Evolutionary conservation across 1,140 invertebrate species (phyloP), one percentile per base, ranked within the genome.

Genomic region (Ladona fulva): DNA sequence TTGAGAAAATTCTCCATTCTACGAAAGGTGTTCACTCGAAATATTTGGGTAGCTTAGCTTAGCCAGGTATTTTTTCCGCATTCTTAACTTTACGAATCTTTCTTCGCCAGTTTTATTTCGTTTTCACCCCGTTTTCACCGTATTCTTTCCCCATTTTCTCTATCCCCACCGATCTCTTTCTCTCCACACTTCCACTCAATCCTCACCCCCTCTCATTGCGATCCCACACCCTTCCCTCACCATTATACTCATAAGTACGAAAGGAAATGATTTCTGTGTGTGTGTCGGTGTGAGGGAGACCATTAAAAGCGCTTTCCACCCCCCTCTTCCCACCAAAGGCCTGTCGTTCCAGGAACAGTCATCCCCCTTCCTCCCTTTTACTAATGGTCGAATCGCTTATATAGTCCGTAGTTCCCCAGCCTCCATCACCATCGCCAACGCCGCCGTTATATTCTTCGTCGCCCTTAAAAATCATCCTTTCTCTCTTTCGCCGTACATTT

Each of bases 301-400:
- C 52, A 66, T 66, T 66, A 66, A 66, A 66, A 66, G n/a, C 52
- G 52, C 52, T 66, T 66, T 66, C 52, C 29, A 66, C 12, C 52
- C 52, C 52, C 52, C 3, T 19, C 10, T 52, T 12, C 52, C n/a
- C 52, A 66, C 14, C 52, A 5, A 1, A 6, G 52, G n/a, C 3
- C n/a, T 22, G 52, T 66, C 52, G 52, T 66, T 66, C 52, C 52
- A 66, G 52, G 14, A 66, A 66, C n/a, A 66, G 52, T 66, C 52
- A 16, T 22, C 52, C 52, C 52, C 52, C 44, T 52, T 19, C 44
- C 44, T 52, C 44, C 44, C 52, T 12, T 66, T 66, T 66, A 66
- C 52, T 66, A 66, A 66, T 66, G 52, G 52, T 66, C 52, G 52
- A 66, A 66, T 66, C 52, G 52, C 52, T 66, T 66, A 66, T 66